phyloP scores from a whole-genome alignment of 2,797 vertebrate genomes.

The Characodon lateralis region DNA sequence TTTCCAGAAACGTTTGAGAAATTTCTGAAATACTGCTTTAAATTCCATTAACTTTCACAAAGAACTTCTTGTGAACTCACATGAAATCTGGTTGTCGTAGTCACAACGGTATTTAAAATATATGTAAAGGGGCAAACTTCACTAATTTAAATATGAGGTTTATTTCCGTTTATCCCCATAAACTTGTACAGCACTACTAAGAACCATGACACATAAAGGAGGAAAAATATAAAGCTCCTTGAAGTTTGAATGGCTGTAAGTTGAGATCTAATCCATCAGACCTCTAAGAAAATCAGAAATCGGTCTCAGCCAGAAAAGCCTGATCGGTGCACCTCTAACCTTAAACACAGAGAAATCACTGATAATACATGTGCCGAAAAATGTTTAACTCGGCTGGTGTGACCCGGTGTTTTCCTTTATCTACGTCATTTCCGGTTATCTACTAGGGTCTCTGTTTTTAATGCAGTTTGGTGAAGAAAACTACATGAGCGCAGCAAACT shows the following conservation, averaged over 20 bases:
- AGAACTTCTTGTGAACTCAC: too few relatives aligned
- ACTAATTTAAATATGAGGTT: too few relatives aligned
- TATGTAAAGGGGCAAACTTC: too few relatives aligned
- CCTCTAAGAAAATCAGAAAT: not conserved
- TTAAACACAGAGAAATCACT: not conserved
- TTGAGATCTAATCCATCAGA: not conserved
- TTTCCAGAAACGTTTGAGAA: too few relatives aligned
- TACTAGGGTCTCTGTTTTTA: not conserved
- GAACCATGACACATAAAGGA: too few relatives aligned
- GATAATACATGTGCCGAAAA: not conserved
- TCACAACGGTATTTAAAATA: too few relatives aligned
- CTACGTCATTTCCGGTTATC: not conserved
- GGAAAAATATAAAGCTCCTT: too few relatives aligned
- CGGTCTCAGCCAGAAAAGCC: not conserved
- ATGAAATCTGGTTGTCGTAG: too few relatives aligned
- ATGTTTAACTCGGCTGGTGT: not conserved
- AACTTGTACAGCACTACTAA: too few relatives aligned
- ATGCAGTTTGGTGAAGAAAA: not conserved
- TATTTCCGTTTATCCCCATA: too few relatives aligned
- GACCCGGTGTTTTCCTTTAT: not conserved
- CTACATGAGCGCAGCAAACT: not conserved
- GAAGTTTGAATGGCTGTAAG: not conserved
- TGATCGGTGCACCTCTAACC: not conserved
- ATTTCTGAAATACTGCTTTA: too few relatives aligned
- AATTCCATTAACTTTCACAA: too few relatives aligned